Percentiles rank a stretch among this genome's conserved stretches.
Conservation (phyloP, 1,140 invertebrate species). For the Bombus sylvicola region DNA sequence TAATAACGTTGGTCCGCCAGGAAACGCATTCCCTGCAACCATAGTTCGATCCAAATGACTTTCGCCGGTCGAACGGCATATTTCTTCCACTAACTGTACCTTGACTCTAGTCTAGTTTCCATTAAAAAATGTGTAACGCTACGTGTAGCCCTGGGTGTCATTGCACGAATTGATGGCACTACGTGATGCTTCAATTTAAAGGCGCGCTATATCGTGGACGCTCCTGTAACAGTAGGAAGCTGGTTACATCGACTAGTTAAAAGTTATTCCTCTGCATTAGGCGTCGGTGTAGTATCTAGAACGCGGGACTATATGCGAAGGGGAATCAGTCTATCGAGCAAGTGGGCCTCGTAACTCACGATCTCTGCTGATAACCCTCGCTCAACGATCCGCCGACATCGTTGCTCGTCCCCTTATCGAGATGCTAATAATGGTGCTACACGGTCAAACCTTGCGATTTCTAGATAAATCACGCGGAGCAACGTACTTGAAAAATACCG, state of each 20-base stretch:
- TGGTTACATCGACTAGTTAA: slow-evolving; percentile 22
- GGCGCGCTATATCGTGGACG: not conserved
- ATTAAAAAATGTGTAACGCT: not conserved
- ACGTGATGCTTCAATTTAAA: not conserved
- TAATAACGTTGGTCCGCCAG: too few relatives aligned
- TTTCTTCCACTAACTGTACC: too few relatives aligned
- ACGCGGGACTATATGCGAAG: slow-evolving; percentile 35
- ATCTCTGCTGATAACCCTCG: slow-evolving; percentile 37
- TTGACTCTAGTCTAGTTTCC: too few relatives aligned
- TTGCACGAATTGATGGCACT: not conserved
- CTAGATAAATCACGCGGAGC: slow-evolving; percentile 17
- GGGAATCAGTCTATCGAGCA: slow-evolving; percentile 47
- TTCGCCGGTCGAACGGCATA: too few relatives aligned
- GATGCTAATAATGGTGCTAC: slow-evolving; percentile 20
- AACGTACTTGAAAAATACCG: not conserved
- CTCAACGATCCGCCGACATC: slow-evolving; percentile 14
- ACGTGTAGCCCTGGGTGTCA: not conserved
- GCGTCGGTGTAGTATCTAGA: slow-evolving; percentile 32
- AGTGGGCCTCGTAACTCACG: slow-evolving; percentile 51
- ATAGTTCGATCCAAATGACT: too few relatives aligned
- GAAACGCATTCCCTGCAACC: too few relatives aligned
- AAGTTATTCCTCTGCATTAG: slow-evolving; percentile 26
- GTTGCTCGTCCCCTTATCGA: slow-evolving; percentile 15
- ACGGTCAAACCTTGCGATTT: not conserved
- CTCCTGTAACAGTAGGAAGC: slow-evolving; percentile 10